Evolutionary conservation across 2,888 invertebrate genomes (phyloP).

Genomic region (Orthonychiurus folsomi): DNA sequence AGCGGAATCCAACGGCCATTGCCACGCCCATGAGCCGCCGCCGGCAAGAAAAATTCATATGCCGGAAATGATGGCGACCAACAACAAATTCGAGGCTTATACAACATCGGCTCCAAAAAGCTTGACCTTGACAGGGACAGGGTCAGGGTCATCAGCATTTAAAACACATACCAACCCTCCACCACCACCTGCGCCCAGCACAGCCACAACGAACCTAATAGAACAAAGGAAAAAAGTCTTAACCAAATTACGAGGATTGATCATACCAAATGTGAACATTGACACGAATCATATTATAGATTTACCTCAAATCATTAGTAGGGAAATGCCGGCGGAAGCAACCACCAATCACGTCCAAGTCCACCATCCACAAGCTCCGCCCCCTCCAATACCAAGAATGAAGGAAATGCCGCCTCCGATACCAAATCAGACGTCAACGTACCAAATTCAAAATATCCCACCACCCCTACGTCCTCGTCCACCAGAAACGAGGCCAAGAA

Average conservation of each 20-base stretch:
- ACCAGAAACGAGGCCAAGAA: too few species aligned
- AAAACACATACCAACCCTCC: background rate
- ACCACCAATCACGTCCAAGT: background rate
- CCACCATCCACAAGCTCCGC: background rate
- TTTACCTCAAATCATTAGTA: conserved; percentile 74
- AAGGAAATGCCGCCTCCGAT: too few species aligned
- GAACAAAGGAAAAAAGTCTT: conserved; percentile 73
- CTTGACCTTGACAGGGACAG: conserved; percentile 35
- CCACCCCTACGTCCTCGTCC: too few species aligned
- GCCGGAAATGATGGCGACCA: conserved; percentile 56
- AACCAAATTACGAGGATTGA: conserved; percentile 76
- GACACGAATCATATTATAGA: conserved; percentile 56
- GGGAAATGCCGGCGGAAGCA: too few species aligned
- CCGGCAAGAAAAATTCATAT: conserved; percentile 72
- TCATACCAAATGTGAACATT: conserved; percentile 65
- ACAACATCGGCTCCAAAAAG: conserved; percentile 23
- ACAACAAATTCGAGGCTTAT: conserved; percentile 22
- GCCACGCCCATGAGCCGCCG: conserved; percentile 12
- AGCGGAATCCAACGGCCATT: background rate
- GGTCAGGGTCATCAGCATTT: background rate
- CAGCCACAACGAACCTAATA: conserved; percentile 42
- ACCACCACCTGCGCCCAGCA: background rate
- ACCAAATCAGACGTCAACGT: conserved; percentile 53
- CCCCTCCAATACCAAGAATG: conserved; percentile 9
- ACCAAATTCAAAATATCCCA: too few species aligned